Evolutionary conservation across 2,888 invertebrate species (phyloP).

Genomic region (Chouioia cunea): DNA sequence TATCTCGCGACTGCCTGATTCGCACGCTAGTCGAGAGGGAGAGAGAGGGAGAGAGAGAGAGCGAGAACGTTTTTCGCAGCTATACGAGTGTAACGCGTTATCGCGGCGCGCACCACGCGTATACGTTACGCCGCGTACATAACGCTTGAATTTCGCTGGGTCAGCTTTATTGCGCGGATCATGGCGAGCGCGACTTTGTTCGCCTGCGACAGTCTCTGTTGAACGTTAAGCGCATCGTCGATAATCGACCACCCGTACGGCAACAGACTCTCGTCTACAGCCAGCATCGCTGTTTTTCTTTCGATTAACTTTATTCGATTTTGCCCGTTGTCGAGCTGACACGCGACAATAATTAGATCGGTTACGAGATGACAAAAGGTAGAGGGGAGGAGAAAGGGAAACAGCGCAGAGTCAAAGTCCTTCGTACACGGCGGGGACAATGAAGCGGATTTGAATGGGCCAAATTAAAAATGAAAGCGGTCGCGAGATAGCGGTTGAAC

Average conservation of each 20-base stretch:
- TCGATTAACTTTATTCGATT: background rate
- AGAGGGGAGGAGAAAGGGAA: background rate
- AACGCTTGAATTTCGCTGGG: background rate
- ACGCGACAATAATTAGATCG: background rate
- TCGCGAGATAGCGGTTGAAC: conserved; percentile 10
- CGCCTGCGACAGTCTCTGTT: no score
- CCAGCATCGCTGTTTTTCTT: no score
- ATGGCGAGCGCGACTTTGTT: background rate
- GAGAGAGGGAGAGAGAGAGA: no score
- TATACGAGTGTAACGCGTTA: no score
- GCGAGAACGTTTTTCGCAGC: no score
- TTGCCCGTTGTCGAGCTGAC: background rate
- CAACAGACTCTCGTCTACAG: no score
- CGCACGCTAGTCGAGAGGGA: no score
- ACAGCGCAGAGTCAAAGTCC: background rate
- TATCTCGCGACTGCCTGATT: background rate
- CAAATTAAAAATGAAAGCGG: conserved; percentile 20
- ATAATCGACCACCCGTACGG: no score
- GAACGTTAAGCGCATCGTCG: no score
- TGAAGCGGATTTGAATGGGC: conserved; percentile 2
- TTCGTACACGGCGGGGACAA: background rate
- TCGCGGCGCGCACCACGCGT: no score
- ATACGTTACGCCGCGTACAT: no score
- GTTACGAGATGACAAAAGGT: background rate
- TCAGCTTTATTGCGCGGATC: background rate